Percentiles rank a stretch among this genome's conserved stretches.
phyloP scores from a whole-genome alignment of 2,888 invertebrate genomes.

The Yponomeuta malinellus region DNA sequence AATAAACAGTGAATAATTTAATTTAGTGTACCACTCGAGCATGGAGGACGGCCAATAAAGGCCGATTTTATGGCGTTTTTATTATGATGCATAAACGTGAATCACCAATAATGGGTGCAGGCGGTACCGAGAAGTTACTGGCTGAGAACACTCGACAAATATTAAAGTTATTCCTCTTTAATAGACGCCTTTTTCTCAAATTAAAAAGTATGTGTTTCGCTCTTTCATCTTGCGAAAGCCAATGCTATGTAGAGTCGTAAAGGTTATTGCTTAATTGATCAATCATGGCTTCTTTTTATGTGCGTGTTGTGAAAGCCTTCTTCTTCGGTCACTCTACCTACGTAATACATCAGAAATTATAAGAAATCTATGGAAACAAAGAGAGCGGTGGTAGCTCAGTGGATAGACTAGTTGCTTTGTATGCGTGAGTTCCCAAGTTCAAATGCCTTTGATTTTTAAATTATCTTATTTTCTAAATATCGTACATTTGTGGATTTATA shows the following conservation, averaged over 20 bases:
- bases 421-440: too few species aligned
- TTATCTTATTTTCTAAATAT: too few species aligned
- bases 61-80: constrained; percentile 67
- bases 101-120: constrained; percentile 39
- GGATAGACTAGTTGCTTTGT: too few species aligned
- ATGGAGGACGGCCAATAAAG: constrained; percentile 70
- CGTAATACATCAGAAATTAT: not conserved
- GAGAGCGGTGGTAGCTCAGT: too few species aligned
- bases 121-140: constrained; percentile 21
- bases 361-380: too few species aligned
- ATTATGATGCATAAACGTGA: constrained; percentile 72
- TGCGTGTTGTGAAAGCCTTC: constrained; percentile 5
- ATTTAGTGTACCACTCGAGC: constrained; percentile 62
- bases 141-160: constrained; percentile 39
- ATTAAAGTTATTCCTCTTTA: constrained; percentile 29
- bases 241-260: not conserved
- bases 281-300: not conserved
- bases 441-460: too few species aligned
- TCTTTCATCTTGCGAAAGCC: not conserved
- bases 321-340: not conserved
- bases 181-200: not conserved
- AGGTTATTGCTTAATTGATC: constrained; percentile 10
- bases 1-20: constrained; percentile 71
- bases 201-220: not conserved
- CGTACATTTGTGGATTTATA: too few species aligned